Conservation (phyloP, 2,797 vertebrate genomes). For the Acipenser ruthenus region DNA sequence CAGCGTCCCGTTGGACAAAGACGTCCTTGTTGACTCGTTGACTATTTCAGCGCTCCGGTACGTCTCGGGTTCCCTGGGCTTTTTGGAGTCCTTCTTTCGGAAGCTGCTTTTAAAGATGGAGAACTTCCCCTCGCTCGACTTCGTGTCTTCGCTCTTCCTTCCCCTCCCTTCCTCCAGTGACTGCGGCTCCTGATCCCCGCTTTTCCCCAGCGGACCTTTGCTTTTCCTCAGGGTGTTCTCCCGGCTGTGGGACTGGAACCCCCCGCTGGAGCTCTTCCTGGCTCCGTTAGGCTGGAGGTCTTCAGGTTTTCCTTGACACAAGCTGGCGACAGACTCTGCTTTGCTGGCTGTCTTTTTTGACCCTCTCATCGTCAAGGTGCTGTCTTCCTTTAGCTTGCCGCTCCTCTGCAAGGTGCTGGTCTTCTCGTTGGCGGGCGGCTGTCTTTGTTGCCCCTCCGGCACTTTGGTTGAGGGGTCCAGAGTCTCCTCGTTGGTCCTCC, state of each 20-base stretch:
- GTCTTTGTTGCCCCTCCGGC: conserved; percentile 42
- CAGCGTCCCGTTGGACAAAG: conserved; percentile 49
- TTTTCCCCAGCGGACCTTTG: conserved; percentile 26
- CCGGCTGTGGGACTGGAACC: conserved; percentile 34
- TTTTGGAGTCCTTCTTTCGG: conserved; percentile 62
- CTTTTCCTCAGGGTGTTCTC: conserved; percentile 37
- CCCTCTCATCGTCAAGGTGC: conserved; percentile 52
- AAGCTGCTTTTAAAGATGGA: conserved; percentile 65
- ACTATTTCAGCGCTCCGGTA: conserved; percentile 22
- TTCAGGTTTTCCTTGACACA: conserved; percentile 34
- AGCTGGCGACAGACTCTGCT: conserved; percentile 26
- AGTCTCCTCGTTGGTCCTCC: conserved; percentile 20
- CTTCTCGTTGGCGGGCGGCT: conserved; percentile 35
- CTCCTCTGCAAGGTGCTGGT: conserved; percentile 32
- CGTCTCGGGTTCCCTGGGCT: conserved; percentile 38
- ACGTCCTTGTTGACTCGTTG: conserved; percentile 35
- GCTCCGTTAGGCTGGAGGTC: conserved; percentile 23
- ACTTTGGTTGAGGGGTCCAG: conserved; percentile 26
- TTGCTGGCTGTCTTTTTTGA: conserved; percentile 41
- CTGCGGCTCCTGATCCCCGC: conserved; percentile 36
- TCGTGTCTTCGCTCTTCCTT: conserved; percentile 41
- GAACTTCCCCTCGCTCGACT: conserved; percentile 53
- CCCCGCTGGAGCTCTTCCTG: conserved; percentile 32
- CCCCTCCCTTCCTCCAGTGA: conserved; percentile 24
- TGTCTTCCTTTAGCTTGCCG: conserved; percentile 47